Evolutionary conservation across 2,888 invertebrate genomes (phyloP), one percentile per base, ranked within the genome.

Genomic region (Thelaira solivaga): DNA sequence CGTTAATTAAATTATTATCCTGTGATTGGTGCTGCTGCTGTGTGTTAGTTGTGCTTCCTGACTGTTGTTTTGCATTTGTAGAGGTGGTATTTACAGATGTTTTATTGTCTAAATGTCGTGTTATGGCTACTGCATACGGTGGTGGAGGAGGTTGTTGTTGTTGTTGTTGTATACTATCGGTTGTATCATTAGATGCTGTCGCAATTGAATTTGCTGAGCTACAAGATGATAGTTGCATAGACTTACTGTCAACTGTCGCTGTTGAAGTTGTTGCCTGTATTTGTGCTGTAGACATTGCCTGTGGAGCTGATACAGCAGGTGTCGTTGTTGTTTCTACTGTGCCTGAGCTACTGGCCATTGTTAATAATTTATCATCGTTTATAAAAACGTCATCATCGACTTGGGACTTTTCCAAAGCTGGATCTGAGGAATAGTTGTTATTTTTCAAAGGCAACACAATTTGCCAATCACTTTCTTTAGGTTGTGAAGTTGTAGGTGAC

Each of bases 391-490:
- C 88, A 36, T 88, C 88, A 11, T 88, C 88, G 7, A 84, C 31
- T 53, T 85, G 86, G 47, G 85, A 87, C 69, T 82, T 86, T 55
- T 87, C 88, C 0, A 86, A 86, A 22, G 86, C 86, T 0, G 86
- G 86, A 81, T 88, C 88, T 1, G 87, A 87, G 67, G 85, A 85
- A 75, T 86, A 87, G 34, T 86, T 88, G 8, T 72, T 82, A 7
- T 82, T 81, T 62, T 87, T 87, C n/a, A 89, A 75, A 4, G 88
- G 86, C 84, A 89, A 85, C 0, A 89, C 86, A 80, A 89, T 87
- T 80, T 89, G 89, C 89, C 89, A 89, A 43, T 88, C 87, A 4
- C 80, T 85, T 49, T 86, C 87, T 4, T 86, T 85, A 8, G 81
- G 75, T 20, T 82, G 81, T 13, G 80, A 49, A 1, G 82, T 64